Conservation (phyloP, 2,888 invertebrate genomes). For the Volucella inanis region DNA sequence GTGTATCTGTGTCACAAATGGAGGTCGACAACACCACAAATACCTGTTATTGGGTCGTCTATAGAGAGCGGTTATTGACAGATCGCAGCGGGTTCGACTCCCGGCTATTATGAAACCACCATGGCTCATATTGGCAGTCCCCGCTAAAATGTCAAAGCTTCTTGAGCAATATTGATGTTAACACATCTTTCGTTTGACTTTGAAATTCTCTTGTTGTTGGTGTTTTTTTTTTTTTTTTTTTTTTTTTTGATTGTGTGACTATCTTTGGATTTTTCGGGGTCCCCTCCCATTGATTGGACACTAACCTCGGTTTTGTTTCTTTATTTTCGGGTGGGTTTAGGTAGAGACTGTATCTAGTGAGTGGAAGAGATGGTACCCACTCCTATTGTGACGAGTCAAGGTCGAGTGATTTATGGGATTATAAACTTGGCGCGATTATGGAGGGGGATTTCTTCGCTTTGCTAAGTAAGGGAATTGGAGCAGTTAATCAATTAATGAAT, state of each 20-base stretch:
- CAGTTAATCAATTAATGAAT: constrained; percentile 38
- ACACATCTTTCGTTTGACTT: constrained; percentile 60
- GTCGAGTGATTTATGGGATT: constrained; percentile 50
- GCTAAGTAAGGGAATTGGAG: constrained; percentile 36
- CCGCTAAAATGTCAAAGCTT: constrained; percentile 46
- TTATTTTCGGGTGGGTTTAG: constrained; percentile 6
- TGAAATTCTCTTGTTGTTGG: constrained; percentile 28
- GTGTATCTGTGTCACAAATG: constrained; percentile 20
- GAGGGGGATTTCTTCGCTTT: constrained; percentile 2
- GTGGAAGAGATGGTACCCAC: constrained; percentile 6
- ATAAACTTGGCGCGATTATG: constrained; percentile 5
- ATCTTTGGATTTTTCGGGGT: background rate
- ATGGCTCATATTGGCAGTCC: constrained; percentile 27
- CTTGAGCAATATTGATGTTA: constrained; percentile 59
- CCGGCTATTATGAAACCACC: constrained; percentile 40
- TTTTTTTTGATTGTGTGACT: too few species aligned
- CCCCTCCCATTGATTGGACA: background rate
- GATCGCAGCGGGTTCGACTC: constrained; percentile 17
- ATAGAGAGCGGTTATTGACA: constrained; percentile 5
- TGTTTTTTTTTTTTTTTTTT: background rate
- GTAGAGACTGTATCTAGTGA: background rate
- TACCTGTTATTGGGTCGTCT: constrained; percentile 6
- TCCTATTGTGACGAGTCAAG: constrained; percentile 40
- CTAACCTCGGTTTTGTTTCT: too few species aligned
- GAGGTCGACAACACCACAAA: constrained; percentile 57